Evolutionary conservation across 1,140 invertebrate genomes (phyloP).

Genomic region (Drosophila orena): DNA sequence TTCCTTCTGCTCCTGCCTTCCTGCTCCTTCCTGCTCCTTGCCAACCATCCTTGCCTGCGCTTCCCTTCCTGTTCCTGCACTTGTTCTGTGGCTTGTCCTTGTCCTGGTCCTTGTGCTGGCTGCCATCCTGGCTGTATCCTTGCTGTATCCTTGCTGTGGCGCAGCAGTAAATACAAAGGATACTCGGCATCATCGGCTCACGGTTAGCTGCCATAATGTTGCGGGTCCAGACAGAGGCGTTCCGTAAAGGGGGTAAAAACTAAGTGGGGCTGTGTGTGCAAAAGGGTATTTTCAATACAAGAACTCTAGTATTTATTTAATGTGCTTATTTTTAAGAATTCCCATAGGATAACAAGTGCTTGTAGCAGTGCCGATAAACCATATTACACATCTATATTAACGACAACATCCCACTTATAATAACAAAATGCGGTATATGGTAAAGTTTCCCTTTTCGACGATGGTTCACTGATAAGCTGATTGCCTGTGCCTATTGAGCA

Average conservation of each 20-base stretch:
- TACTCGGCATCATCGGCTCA: conserved; percentile 60
- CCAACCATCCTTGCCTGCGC: background rate
- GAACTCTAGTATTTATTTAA: no score
- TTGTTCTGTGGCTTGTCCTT: conserved; percentile 15
- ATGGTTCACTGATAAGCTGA: background rate
- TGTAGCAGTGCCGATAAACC: no score
- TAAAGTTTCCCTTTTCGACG: no score
- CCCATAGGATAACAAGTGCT: no score
- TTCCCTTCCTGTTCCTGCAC: background rate
- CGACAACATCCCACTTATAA: no score
- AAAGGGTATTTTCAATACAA: no score
- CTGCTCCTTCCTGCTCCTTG: no score
- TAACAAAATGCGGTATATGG: no score
- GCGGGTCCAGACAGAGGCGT: conserved; percentile 48
- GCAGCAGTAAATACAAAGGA: conserved; percentile 76
- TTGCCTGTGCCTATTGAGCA: background rate
- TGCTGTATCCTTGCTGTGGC: conserved; percentile 23
- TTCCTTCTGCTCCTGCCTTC: conserved; percentile 9
- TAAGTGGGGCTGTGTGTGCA: no score
- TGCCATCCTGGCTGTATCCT: conserved; percentile 15
- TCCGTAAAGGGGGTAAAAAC: background rate
- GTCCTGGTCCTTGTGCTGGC: no score
- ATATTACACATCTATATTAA: no score
- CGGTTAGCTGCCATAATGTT: conserved; percentile 58
- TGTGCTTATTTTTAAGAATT: no score